A percentile compares a stretch with the other conserved stretches of the same genome.
Evolutionary conservation across 2,888 invertebrate genomes (phyloP).

Genomic region (Metacarcinus magister): DNA sequence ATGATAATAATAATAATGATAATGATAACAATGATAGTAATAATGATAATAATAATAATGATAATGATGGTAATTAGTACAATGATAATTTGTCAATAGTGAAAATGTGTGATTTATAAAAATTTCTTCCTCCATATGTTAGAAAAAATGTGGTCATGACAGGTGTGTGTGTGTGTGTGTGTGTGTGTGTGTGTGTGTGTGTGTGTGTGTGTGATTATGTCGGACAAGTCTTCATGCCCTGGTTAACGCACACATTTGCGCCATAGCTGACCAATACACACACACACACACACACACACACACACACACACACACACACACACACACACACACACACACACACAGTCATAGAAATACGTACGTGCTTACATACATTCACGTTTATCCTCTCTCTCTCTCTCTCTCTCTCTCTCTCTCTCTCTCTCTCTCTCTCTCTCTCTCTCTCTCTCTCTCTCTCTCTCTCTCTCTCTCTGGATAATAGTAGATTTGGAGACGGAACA

Average conservation of each 20-base stretch:
- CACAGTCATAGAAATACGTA: not conserved
- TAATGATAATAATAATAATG: no score
- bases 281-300: constrained; percentile 48
- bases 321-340: constrained; percentile 1
- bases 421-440: no score
- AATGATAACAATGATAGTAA: not conserved
- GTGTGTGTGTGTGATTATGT: not conserved
- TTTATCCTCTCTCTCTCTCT: not conserved
- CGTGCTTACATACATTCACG: not conserved
- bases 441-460: no score
- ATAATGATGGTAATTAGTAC: no score
- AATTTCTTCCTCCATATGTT: not conserved
- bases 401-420: no score
- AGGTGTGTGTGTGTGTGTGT: constrained; percentile 33
- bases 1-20: not conserved
- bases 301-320: constrained; percentile 29
- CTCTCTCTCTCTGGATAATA: no score
- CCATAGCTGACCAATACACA: not conserved
- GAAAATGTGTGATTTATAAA: not conserved
- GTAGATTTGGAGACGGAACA: no score
- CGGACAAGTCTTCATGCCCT: not conserved
- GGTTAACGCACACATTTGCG: not conserved
- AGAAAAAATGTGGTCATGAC: not conserved
- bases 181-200: constrained; percentile 42
- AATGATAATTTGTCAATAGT: no score